Evolutionary conservation across 2,888 invertebrate genomes (phyloP), one percentile per base, ranked within the genome.

Genomic region (Lydus trimaculatus): DNA sequence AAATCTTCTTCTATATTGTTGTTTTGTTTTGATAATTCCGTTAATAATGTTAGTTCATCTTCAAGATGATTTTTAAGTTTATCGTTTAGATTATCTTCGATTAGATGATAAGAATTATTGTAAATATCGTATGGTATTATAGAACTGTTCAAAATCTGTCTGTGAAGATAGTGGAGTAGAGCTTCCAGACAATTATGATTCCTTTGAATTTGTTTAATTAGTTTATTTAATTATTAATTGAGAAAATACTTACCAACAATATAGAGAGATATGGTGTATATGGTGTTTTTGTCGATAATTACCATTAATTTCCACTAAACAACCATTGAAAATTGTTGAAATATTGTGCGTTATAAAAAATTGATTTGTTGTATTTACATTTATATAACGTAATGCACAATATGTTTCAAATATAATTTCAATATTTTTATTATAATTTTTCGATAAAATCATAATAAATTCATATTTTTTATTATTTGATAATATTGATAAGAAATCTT

Each of bases 101-200:
- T 13, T 23, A 13, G 25, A 23, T 25, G 8, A 5, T 23, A 20
- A 25, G 23, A 20, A 52, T 23, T 52, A 52, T 23, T 25, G 25
- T 52, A 52, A 25, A 52, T 52, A 3, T 52, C 52, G 13, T 13
- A 71, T 6, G 80, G 80, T 36, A 81, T 58, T 63, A 81, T 71
- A 7, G 73, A 59, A 6, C 83, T 80, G 9, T 83, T 74, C 0
- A 86, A 85, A 3, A 88, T 78, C 0, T 78, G 79, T 60, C 86
- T 84, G 43, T 86, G 81, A 13, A 88, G 82, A 71, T 81, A 84
- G 72, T 87, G 86, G 23, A 88, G 82, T 5, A 88, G 75, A 0
- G 84, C 79, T 28, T 86, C 56, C 0, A 87, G 76, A 80, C 85
- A 85, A 1, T 82, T 78, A 43, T 82, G 72, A 20, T 80, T 78